These are phyloP conservation scores for Parnassius orleans DNA, from an alignment of 2,888 invertebrate species.

Conservation along the genomic window DNA sequence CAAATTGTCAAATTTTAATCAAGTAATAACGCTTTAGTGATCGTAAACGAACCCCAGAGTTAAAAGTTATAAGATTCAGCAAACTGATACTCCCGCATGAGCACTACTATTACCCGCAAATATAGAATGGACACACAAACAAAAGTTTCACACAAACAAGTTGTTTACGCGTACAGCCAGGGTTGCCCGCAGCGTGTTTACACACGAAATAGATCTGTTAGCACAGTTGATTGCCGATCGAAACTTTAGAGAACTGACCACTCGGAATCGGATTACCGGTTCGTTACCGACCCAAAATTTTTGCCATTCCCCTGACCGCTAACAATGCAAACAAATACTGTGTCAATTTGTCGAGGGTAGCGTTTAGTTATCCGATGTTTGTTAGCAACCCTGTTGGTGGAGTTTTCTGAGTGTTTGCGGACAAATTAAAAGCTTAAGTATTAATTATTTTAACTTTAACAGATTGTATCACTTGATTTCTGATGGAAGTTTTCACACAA, in stretches of 20 bases:
- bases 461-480: neutral
- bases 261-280: slow-evolving; percentile 72
- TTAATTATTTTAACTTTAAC: slow-evolving; percentile 33
- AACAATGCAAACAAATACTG: slow-evolving; percentile 62
- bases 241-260: slow-evolving; percentile 72
- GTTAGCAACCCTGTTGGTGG: slow-evolving; percentile 47
- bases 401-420: slow-evolving; percentile 35
- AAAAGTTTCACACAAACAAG: slow-evolving; percentile 25
- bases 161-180: slow-evolving; percentile 28
- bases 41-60: no score
- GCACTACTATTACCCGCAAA: slow-evolving; percentile 21
- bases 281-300: slow-evolving; percentile 66
- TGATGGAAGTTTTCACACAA: neutral
- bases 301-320: slow-evolving; percentile 68
- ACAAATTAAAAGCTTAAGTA: slow-evolving; percentile 30
- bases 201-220: slow-evolving; percentile 71
- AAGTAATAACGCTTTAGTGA: no score
- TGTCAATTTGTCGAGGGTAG: slow-evolving; percentile 41
- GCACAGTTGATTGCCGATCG: slow-evolving; percentile 73
- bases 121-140: slow-evolving; percentile 26
- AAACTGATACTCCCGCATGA: slow-evolving; percentile 15
- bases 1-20: no score
- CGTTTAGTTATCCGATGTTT: slow-evolving; percentile 40
- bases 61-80: neutral
- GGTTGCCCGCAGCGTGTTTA: slow-evolving; percentile 55